Evolutionary conservation across 2,113 vertebrate genomes (phyloP), one percentile per base, ranked within the genome.

Genomic region (human): DNA sequence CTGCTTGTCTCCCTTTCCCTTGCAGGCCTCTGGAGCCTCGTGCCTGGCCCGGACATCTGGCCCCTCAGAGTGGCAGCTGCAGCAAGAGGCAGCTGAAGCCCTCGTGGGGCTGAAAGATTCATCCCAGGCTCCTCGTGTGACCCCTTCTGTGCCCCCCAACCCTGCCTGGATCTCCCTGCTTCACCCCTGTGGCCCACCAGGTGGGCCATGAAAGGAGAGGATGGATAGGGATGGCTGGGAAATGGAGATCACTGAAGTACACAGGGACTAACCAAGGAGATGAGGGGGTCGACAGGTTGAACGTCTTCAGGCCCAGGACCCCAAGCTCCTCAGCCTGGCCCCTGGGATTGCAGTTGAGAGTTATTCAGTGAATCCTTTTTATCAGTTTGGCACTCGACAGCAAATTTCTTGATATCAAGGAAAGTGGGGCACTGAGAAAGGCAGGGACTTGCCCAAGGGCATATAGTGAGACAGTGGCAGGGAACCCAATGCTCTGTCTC

Each of bases 71-170:
- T 25, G 94, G 68, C 98, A 98, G 96, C 95, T 98, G 64, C 98
- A 98, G 90, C 64, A 40, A 70, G 98, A 98, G 78, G 98, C 98
- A 76, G 98, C 98, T 3, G 98, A 98, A 82, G 98, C 98, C 96
- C 97, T 98, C 48, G 91, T 98, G 92, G 98, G 97, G 70, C 97
- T 98, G 81, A 98, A 98, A 93, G 98, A 98, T n/a, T 92, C 98
- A 40, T 93, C 97, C 75, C 97, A 98, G 61, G 48, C 97, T 17
- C 68, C 97, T 12, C 76, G 94, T 70, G 86, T 97, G 73, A 96
- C 80, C 57, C 38, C 89, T 40, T 95, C 95, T 68, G 89, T 90
- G 0, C 93, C 93, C 4, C 10, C 59, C 3, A 97, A 57, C 72
- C 91, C 96, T 91, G 73, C 97, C 89, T 94, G 95, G 97, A 76